These are phyloP conservation scores for Montipora capitata DNA, from an alignment of 92 coral and sea anemone species.

Conservation along the genomic window DNA sequence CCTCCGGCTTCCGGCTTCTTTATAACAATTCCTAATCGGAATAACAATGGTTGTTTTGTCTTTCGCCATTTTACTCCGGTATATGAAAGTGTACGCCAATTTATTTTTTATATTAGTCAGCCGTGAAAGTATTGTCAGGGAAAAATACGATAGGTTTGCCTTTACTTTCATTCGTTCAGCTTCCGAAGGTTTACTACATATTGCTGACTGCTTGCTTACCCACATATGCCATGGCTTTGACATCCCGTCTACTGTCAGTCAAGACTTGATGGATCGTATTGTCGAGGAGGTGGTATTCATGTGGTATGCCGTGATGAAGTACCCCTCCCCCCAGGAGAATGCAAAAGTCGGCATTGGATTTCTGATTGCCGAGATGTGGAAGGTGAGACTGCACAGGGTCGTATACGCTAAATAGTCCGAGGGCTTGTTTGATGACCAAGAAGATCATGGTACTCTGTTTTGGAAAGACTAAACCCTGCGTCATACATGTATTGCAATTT, in stretches of 20 bases:
- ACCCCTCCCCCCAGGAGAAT: slow-evolving; percentile 70
- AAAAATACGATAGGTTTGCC: background rate
- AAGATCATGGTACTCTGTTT: too few relatives aligned
- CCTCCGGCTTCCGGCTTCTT: too few relatives aligned
- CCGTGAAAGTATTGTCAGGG: too few relatives aligned
- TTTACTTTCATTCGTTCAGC: slow-evolving; percentile 43
- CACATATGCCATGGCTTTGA: slow-evolving; percentile 86
- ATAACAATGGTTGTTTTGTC: too few relatives aligned
- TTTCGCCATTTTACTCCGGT: too few relatives aligned
- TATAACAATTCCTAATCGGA: too few relatives aligned
- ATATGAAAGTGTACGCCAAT: too few relatives aligned
- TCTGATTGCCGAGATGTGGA: slow-evolving; percentile 90
- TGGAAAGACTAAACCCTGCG: too few relatives aligned
- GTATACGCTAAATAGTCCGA: too few relatives aligned
- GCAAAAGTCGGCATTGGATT: slow-evolving; percentile 96
- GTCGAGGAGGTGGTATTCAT: slow-evolving; percentile 67
- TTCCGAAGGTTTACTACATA: slow-evolving; percentile 59
- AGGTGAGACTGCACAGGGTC: slow-evolving; percentile 60
- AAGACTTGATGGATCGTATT: slow-evolving; percentile 80
- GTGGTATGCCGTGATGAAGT: slow-evolving; percentile 70
- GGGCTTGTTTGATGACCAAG: too few relatives aligned
- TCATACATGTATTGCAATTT: too few relatives aligned
- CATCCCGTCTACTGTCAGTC: slow-evolving; percentile 80
- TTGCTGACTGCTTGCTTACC: slow-evolving; percentile 86
- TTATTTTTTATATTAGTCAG: too few relatives aligned